A percentile compares a stretch with the other conserved stretches of the same genome.
phyloP scores from a whole-genome alignment of 2,888 invertebrate genomes.

The Drosophila fungiperda region DNA sequence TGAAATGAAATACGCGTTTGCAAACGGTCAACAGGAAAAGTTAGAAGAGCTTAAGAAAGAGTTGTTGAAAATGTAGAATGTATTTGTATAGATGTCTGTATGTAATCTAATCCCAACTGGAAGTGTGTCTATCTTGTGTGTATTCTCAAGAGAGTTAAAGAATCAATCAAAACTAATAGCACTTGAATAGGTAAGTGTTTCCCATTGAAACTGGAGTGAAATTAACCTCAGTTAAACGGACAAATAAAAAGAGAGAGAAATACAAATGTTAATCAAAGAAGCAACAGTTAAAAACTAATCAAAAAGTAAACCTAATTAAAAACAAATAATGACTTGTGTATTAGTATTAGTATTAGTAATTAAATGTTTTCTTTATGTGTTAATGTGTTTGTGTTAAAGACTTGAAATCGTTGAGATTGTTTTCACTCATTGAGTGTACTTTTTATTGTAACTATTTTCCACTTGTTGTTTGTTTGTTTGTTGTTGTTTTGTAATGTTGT shows the following conservation, averaged over 20 bases:
- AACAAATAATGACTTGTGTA: not conserved
- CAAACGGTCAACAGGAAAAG: constrained; percentile 84
- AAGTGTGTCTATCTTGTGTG: not conserved
- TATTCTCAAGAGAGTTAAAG: not conserved
- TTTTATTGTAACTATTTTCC: not conserved
- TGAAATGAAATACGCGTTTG: constrained; percentile 55
- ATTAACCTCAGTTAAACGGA: not conserved
- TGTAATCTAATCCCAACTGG: constrained; percentile 1
- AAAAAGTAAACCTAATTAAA: not conserved
- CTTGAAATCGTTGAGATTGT: not conserved
- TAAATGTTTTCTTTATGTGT: constrained; percentile 1
- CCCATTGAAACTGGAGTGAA: not conserved
- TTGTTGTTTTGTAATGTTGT: constrained; percentile 30
- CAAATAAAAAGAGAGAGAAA: not conserved
- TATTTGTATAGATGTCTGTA: constrained; percentile 25
- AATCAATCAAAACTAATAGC: not conserved
- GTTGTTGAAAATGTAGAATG: constrained; percentile 37
- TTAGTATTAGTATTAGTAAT: not conserved
- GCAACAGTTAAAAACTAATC: not conserved
- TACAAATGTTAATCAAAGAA: not conserved
- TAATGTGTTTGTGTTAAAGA: constrained; percentile 11
- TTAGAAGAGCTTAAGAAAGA: constrained; percentile 63
- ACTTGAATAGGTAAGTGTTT: not conserved
- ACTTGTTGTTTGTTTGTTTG: constrained; percentile 3
- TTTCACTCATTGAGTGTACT: not conserved